Evolutionary conservation across 2,888 invertebrate species (phyloP).

Genomic region (Baronia brevicornis): DNA sequence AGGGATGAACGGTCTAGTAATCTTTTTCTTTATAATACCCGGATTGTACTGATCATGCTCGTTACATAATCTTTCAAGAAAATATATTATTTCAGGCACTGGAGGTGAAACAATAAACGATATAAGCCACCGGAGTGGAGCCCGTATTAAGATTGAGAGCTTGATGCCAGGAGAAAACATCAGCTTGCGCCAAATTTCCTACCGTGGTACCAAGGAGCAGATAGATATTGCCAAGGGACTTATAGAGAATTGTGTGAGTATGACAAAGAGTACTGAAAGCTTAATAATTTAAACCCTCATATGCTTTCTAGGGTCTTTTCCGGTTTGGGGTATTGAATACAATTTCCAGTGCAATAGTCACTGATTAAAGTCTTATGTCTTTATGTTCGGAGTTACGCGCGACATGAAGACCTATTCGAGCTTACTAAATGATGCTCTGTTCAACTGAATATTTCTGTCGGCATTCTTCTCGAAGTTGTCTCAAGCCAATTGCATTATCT

Average conservation of each 20-base stretch:
- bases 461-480: too few relatives aligned
- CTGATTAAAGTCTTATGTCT: too few relatives aligned
- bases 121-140: conserved; percentile 82
- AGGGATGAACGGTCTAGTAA: too few relatives aligned
- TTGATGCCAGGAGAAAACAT: conserved; percentile 25
- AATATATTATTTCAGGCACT: conserved; percentile 50
- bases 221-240: conserved; percentile 82
- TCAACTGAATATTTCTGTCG: too few relatives aligned
- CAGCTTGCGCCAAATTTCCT: conserved; percentile 44
- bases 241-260: conserved; percentile 80
- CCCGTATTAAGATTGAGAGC: conserved; percentile 80
- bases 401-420: not conserved
- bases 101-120: conserved; percentile 82
- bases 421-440: too few relatives aligned
- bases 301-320: too few relatives aligned
- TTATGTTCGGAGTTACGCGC: not conserved
- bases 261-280: not conserved
- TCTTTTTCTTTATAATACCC: too few relatives aligned
- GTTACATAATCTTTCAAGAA: not conserved
- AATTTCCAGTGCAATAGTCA: too few relatives aligned
- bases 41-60: too few relatives aligned
- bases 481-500: too few relatives aligned
- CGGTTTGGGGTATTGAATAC: too few relatives aligned
- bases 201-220: conserved; percentile 83
- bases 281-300: too few relatives aligned